Percentiles rank a stretch among this genome's conserved stretches.
These are phyloP conservation scores for Melanchra persicariae DNA, from an alignment of 2,888 invertebrate species.

Conservation along the genomic window DNA sequence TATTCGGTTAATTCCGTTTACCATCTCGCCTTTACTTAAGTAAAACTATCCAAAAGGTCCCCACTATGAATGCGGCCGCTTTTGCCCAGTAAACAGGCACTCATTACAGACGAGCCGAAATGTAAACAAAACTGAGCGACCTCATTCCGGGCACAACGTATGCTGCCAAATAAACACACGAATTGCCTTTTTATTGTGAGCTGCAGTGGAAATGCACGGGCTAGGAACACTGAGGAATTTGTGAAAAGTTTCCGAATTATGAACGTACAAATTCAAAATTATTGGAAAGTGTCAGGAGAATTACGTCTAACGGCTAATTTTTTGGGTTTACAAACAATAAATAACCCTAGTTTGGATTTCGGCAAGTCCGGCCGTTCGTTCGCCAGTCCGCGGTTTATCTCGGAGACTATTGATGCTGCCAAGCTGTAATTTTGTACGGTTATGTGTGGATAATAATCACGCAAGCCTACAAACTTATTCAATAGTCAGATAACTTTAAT, in stretches of 20 bases:
- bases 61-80: constrained; percentile 32
- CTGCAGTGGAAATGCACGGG: constrained; percentile 2
- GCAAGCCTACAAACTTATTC: too few species aligned
- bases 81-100: constrained; percentile 35
- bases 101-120: constrained; percentile 51
- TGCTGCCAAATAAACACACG: constrained; percentile 49
- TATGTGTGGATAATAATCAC: too few species aligned
- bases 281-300: too few species aligned
- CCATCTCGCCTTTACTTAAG: not conserved
- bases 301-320: too few species aligned
- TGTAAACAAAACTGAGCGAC: constrained; percentile 49
- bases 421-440: too few species aligned
- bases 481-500: too few species aligned
- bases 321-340: too few species aligned
- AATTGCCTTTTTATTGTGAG: constrained; percentile 26
- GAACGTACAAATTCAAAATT: not conserved
- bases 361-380: too few species aligned
- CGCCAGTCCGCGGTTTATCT: too few species aligned
- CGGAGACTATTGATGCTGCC: too few species aligned
- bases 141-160: constrained; percentile 46
- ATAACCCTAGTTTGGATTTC: too few species aligned
- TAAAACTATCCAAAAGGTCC: not conserved
- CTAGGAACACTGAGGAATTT: not conserved
- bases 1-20: not conserved
- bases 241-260: not conserved